phyloP scores from a whole-genome alignment of 2,797 vertebrate genomes.

The Podarcis lilfordi region DNA sequence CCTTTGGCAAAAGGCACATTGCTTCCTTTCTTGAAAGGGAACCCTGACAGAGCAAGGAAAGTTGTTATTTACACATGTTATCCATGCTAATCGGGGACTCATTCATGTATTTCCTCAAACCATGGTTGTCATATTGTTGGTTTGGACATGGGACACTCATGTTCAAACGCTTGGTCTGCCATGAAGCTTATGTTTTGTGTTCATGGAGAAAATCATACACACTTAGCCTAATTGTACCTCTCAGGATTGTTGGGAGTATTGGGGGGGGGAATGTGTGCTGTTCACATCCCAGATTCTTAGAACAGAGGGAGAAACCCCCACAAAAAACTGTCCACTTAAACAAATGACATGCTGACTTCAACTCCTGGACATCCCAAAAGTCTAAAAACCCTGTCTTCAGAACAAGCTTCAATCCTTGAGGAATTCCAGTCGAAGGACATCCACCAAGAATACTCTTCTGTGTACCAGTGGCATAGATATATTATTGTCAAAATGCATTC shows the following conservation, averaged over 20 bases:
- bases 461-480: neutral
- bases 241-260: neutral
- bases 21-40: conserved; percentile 46
- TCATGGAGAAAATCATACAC: neutral
- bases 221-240: neutral
- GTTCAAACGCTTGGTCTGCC: neutral
- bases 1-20: conserved; percentile 37
- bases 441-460: neutral
- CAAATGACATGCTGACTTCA: neutral
- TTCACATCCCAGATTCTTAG: neutral
- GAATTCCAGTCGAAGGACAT: neutral
- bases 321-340: neutral
- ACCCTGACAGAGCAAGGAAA: neutral
- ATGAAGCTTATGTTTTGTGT: neutral
- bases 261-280: neutral
- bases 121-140: neutral
- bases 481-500: neutral
- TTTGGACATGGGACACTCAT: neutral
- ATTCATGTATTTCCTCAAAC: neutral
- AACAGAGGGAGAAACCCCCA: too few species aligned
- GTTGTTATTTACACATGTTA: neutral
- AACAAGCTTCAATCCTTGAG: neutral
- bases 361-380: neutral
- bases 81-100: neutral
- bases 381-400: neutral